Base-by-base conservation (phyloP, 1,140 invertebrate genomes). In the Parasteatoda tepidariorum region DNA sequence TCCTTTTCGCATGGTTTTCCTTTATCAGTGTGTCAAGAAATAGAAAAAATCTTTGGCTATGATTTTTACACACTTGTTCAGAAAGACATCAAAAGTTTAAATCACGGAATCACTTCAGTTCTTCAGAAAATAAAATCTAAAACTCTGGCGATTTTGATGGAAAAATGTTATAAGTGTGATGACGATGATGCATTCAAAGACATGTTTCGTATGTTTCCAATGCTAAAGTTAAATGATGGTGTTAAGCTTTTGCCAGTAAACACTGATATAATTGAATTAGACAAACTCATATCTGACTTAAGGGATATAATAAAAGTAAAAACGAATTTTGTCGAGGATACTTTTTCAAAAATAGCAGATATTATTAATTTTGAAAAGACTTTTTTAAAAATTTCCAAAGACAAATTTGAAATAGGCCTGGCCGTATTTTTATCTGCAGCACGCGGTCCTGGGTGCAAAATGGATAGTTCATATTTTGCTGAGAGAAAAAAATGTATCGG, bases 341-440 rank as follows among this genome's bases (percentile, higher is more conserved):
- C 74, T 9, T 73, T 83, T 22, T 15, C 61, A 4, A 26, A 11
- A 7, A 64, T 83, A 6, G n/a, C 38, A 4, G 15, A 26, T 3
- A n/a, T 31, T 62, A 33, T 73, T 48, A 59, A 3, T 30, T n/a
- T 0, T 1, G 59, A 48, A 70, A 74, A 82, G 41, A 71, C n/a
- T 11, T 33, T n/a, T n/a, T n/a, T n/a, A n/a, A n/a, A n/a, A n/a
- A n/a, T n/a, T n/a, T n/a, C n/a, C n/a, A n/a, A n/a, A n/a, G n/a
- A n/a, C n/a, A n/a, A n/a, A n/a, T n/a, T n/a, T n/a, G n/a, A n/a
- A n/a, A n/a, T n/a, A n/a, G n/a, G n/a, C n/a, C n/a, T n/a, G n/a
- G n/a, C n/a, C n/a, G n/a, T n/a, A n/a, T n/a, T n/a, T n/a, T n/a
- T n/a, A n/a, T n/a, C n/a, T n/a, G n/a, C n/a, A n/a, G n/a, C n/a